These are phyloP conservation scores for Theonella swinhoei DNA, from an alignment of 37 sponge, comb jelly and placozoan genomes.

Conservation along the genomic window DNA sequence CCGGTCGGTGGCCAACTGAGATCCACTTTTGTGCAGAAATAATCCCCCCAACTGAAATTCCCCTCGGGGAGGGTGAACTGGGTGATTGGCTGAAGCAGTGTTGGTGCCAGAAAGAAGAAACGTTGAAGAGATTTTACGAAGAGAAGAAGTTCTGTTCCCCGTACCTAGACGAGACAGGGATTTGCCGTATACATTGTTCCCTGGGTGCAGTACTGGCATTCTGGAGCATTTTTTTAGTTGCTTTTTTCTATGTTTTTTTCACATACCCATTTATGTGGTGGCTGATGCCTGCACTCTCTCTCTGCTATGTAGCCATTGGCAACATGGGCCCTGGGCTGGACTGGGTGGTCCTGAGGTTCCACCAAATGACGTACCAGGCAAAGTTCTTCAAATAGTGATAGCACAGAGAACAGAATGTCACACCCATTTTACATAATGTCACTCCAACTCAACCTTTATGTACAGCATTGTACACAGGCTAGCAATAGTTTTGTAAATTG, in stretches of 20 bases:
- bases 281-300: background rate
- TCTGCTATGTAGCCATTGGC: constrained; percentile 11
- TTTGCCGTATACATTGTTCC: background rate
- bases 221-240: constrained; percentile 23
- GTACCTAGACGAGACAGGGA: constrained; percentile 1
- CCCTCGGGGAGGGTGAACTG: constrained; percentile 46
- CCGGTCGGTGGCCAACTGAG: constrained; percentile 71
- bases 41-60: constrained; percentile 26
- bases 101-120: constrained; percentile 78
- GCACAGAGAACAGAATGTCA: too few species aligned
- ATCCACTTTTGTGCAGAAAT: constrained; percentile 61
- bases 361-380: constrained; percentile 1
- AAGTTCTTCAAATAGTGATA: too few species aligned
- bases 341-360: constrained; percentile 1
- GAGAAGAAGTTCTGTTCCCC: constrained; percentile 44
- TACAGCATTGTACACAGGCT: too few species aligned
- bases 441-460: too few species aligned
- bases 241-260: constrained; percentile 6
- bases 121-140: constrained; percentile 65
- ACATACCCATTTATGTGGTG: constrained; percentile 19
- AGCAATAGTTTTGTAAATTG: too few species aligned
- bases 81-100: constrained; percentile 59
- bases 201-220: constrained; percentile 8
- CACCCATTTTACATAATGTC: background rate
- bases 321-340: constrained; percentile 26